Percentiles rank a stretch among this genome's conserved stretches.
Conservation (phyloP, 2,797 vertebrate species). For the Merluccius polli region DNA sequence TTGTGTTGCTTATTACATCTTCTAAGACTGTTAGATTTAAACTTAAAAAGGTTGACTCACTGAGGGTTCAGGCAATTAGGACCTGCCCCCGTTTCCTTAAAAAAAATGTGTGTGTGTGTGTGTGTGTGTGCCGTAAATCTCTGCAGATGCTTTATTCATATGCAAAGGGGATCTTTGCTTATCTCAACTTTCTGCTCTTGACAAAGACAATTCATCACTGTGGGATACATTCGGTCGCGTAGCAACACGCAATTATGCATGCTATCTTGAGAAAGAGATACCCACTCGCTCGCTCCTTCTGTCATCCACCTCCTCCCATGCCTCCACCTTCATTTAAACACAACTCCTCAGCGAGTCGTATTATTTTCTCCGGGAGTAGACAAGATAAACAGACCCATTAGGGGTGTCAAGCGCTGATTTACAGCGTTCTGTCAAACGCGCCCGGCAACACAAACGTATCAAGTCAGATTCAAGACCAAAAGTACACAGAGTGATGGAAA, state of each 20-base stretch:
- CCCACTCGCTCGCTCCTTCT: conserved; percentile 36
- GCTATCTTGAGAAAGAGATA: conserved; percentile 51
- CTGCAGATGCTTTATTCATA: conserved; percentile 50
- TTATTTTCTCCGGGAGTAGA: conserved; percentile 31
- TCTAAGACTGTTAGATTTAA: background rate
- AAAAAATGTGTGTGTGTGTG: background rate
- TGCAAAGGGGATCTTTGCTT: conserved; percentile 60
- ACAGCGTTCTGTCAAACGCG: conserved; percentile 10
- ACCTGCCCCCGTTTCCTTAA: background rate
- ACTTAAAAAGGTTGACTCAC: too few relatives aligned
- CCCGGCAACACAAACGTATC: background rate
- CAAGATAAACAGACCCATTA: conserved; percentile 49
- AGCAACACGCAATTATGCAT: conserved; percentile 71
- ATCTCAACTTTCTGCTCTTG: conserved; percentile 58
- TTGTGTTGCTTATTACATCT: background rate
- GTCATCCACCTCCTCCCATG: conserved; percentile 35
- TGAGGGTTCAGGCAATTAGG: background rate
- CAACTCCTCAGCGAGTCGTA: conserved; percentile 10
- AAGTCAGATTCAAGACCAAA: background rate
- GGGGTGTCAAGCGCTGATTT: conserved; percentile 23
- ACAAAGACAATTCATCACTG: conserved; percentile 61
- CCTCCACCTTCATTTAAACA: conserved; percentile 38
- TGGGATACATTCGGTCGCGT: conserved; percentile 67
- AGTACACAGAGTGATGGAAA: too few relatives aligned
- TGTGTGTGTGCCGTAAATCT: conserved; percentile 12